Conservation (phyloP, 30 jellyfish, hydroid and myxozoan genomes). For the Phacellophora camtschatica region DNA sequence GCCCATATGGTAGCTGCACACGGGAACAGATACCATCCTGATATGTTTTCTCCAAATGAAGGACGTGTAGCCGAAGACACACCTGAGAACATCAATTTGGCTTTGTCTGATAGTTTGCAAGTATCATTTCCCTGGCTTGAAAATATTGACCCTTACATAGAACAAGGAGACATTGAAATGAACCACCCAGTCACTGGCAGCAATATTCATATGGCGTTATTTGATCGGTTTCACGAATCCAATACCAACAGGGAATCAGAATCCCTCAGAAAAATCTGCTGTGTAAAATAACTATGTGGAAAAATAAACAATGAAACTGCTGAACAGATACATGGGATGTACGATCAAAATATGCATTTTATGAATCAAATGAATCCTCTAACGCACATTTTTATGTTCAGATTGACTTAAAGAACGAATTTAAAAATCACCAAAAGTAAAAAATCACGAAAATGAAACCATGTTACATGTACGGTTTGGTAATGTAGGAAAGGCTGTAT, state of each 20-base stretch:
- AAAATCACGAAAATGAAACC: background rate
- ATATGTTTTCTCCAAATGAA: constrained; percentile 33
- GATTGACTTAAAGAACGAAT: background rate
- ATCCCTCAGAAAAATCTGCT: background rate
- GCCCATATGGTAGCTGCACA: constrained; percentile 49
- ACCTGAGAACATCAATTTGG: constrained; percentile 2
- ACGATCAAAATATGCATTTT: background rate
- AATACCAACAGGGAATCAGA: constrained; percentile 19
- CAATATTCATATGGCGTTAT: constrained; percentile 4
- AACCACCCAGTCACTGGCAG: constrained; percentile 20
- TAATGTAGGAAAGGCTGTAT: background rate
- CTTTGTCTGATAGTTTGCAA: background rate
- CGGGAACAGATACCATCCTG: constrained; percentile 17
- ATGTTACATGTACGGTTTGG: background rate
- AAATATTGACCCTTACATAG: too few relatives aligned
- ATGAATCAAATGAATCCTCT: constrained; percentile 1
- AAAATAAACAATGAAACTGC: constrained; percentile 31
- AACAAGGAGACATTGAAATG: background rate
- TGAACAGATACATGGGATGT: constrained; percentile 28
- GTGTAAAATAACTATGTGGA: constrained; percentile 18
- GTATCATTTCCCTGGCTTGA: constrained; percentile 42
- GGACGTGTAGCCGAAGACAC: constrained; percentile 42
- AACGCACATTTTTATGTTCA: background rate
- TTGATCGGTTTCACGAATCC: constrained; percentile 31
- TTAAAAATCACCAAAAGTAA: background rate